A percentile compares a stretch with the other conserved stretches of the same genome.
Conservation (phyloP, 2,113 vertebrate genomes). For the Corythornis madagascariensis region DNA sequence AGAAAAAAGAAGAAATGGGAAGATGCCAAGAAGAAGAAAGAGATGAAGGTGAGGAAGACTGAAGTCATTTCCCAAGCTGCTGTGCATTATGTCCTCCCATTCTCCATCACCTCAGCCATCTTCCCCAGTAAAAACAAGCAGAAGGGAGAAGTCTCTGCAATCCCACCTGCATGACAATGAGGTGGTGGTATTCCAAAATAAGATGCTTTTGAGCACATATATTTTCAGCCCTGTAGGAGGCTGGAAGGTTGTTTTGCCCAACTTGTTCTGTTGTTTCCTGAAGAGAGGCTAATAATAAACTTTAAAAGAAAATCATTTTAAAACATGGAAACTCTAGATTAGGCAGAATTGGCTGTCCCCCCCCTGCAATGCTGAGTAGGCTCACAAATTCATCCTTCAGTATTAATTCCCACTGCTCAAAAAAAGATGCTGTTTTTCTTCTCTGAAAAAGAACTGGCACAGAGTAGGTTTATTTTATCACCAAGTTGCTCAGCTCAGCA, state of each 20-base stretch:
- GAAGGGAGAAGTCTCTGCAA: not conserved
- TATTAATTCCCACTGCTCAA: not conserved
- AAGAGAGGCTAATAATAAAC: not conserved
- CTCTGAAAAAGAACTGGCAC: not conserved
- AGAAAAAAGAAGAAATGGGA: not conserved
- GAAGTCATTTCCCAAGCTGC: not conserved
- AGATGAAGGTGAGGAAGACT: not conserved
- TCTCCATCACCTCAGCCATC: not conserved
- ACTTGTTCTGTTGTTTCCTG: not conserved
- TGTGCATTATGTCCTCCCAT: not conserved
- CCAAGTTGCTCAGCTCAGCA: not conserved
- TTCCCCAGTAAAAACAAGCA: not conserved
- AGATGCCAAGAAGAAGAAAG: not conserved
- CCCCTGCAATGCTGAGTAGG: not conserved
- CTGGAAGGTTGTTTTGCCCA: not conserved
- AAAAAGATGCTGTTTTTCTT: not conserved
- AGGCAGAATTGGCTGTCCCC: not conserved
- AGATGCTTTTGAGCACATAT: not conserved
- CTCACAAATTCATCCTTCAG: not conserved
- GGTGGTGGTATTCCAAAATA: slow-evolving; percentile 7
- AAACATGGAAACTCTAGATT: not conserved
- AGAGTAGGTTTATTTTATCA: not conserved
- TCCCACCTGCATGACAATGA: not conserved
- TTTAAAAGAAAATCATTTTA: not conserved
- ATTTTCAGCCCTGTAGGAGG: not conserved